Conservation (phyloP, 2,797 vertebrate species). For the Melanotaenia trifasciata region DNA sequence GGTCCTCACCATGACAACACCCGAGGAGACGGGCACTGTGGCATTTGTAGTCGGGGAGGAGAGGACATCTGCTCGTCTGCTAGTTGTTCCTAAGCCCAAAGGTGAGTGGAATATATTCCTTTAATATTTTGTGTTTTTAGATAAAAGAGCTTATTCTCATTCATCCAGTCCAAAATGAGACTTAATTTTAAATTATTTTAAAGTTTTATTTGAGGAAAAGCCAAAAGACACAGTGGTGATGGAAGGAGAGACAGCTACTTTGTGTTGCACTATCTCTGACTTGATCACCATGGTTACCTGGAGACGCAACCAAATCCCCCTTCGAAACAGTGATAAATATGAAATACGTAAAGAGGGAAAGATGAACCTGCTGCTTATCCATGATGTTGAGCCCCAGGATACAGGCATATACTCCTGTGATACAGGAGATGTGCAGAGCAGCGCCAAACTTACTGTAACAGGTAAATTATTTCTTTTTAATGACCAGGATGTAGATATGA, state of each 20-base stretch:
- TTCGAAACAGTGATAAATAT: conserved; percentile 76
- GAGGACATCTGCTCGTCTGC: conserved; percentile 81
- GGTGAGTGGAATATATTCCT: conserved; percentile 60
- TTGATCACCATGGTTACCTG: conserved; percentile 70
- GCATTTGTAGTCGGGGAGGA: conserved; percentile 83
- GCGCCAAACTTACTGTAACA: conserved; percentile 81
- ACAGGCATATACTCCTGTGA: conserved; percentile 88
- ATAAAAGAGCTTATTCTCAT: neutral
- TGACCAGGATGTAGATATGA: neutral
- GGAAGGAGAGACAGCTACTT: conserved; percentile 78
- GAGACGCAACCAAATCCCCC: conserved; percentile 78
- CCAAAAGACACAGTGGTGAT: conserved; percentile 69
- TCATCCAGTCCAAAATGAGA: neutral
- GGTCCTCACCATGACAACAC: conserved; percentile 82
- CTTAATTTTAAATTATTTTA: conserved; percentile 27
- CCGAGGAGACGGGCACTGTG: conserved; percentile 86
- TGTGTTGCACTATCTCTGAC: conserved; percentile 79
- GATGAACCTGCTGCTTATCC: conserved; percentile 77
- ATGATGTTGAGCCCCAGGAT: conserved; percentile 80
- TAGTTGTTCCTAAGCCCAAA: conserved; percentile 84
- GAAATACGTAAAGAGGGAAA: conserved; percentile 78
- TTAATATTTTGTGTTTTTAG: neutral
- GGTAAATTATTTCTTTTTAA: conserved; percentile 28
- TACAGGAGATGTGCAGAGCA: conserved; percentile 85
- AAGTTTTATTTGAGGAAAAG: conserved; percentile 81